Base-by-base conservation (phyloP, 2,113 vertebrate genomes). In the Cichladusa arquata region DNA sequence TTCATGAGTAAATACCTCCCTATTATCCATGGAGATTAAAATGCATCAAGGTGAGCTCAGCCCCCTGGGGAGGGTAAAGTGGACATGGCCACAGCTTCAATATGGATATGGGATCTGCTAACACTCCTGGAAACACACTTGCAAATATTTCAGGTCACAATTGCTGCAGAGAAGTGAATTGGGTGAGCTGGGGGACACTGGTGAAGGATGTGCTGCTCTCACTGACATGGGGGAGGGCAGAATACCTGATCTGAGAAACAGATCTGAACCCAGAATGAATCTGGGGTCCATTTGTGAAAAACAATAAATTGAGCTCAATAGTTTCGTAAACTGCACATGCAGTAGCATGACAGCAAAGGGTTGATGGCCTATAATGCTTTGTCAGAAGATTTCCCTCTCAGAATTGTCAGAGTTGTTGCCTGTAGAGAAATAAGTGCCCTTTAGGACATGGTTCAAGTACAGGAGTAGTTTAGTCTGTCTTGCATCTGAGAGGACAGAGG, bases 401-500 rank as follows among this genome's bases (percentile, higher is more conserved):
- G 72, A 91, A 88, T 74, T 95, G 85, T 78, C 82, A 66, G 79
- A 90, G 74, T 81, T 90, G 76, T 81, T 93, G 82, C 31, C 64
- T 2, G 3, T 40, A 83, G 82, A 92, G 60, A 93, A 93, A 92
- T 83, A 92, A 93, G 64, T 78, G 90, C 72, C 79, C 94, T 88
- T 90, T 70, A 92, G 81, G 79, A 93, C 67, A 66, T 81, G 82
- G 94, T 90, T 97, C 94, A 95, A 92, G 62, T 86, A 33, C 24
- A 73, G 71, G 74, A 95, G 93, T 92, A 97, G 79, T 96, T 96
- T 92, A 96, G 79, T 58, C 74, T 95, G 94, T 96, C 90, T 94
- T 73, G 44, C 13, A 3, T 93, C 71, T 88, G 38, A 81, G 70
- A 77, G 54, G 85, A 95, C 67, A 82, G 84, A 88, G 34, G 81